A percentile compares a stretch with the other conserved stretches of the same genome.
Conservation (phyloP, 2,113 vertebrate species). For the Cricetomys ansorgei region DNA sequence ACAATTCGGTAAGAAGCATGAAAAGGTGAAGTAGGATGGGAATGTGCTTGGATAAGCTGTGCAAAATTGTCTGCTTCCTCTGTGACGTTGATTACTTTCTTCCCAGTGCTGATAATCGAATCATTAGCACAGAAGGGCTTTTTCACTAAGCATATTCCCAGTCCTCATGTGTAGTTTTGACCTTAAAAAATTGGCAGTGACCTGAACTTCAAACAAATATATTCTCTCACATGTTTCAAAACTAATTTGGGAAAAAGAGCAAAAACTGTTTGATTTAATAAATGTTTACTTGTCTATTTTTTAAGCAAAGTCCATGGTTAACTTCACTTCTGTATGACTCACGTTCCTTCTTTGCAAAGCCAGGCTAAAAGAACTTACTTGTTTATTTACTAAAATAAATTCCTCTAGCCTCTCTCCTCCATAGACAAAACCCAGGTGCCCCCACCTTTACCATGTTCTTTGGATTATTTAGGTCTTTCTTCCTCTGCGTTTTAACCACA, state of each 20-base stretch:
- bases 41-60: not conserved
- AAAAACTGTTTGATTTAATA: slow-evolving; percentile 1
- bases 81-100: not conserved
- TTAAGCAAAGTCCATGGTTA: not conserved
- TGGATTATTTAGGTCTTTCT: not conserved
- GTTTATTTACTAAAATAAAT: not conserved
- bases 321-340: not conserved
- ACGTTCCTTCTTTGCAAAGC: slow-evolving; percentile 32
- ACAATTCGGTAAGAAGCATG: not conserved
- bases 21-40: not conserved
- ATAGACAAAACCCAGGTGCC: not conserved
- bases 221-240: slow-evolving; percentile 4
- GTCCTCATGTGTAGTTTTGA: not conserved
- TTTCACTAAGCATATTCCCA: not conserved
- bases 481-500: not conserved
- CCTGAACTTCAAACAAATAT: not conserved
- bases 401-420: not conserved
- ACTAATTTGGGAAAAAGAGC: not conserved
- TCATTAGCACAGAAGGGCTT: not conserved
- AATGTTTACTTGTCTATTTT: slow-evolving; percentile 36
- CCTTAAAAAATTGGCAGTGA: not conserved
- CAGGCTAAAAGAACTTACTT: not conserved
- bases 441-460: not conserved
- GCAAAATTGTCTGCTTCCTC: not conserved
- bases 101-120: not conserved